A percentile compares a stretch with the other conserved stretches of the same genome.
These are phyloP conservation scores for Agrypnus murinus DNA, from an alignment of 2,888 invertebrate genomes.

Conservation along the genomic window DNA sequence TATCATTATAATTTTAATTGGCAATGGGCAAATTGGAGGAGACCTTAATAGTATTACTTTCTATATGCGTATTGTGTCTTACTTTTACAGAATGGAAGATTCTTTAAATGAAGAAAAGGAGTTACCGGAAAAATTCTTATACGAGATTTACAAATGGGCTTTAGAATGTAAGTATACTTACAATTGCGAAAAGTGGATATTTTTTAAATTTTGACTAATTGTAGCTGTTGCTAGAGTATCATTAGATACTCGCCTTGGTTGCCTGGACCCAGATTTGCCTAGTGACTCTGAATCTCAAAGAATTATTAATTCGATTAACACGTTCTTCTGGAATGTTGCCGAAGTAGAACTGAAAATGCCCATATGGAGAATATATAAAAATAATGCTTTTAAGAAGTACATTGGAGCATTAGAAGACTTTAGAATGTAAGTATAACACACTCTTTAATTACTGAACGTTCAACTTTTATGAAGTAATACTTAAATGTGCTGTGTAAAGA, in stretches of 20 bases:
- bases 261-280: slow-evolving; percentile 74
- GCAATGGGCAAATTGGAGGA: no score
- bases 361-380: slow-evolving; percentile 83
- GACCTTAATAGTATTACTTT: neutral
- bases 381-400: slow-evolving; percentile 81
- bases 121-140: slow-evolving; percentile 80
- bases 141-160: slow-evolving; percentile 87
- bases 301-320: slow-evolving; percentile 86
- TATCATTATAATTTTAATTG: neutral
- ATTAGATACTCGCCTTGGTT: slow-evolving; percentile 86
- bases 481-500: no score
- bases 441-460: no score
- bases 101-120: slow-evolving; percentile 76
- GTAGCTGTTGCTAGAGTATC: slow-evolving; percentile 88
- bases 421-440: slow-evolving; percentile 75
- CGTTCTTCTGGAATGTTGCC: slow-evolving; percentile 85
- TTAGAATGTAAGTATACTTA: slow-evolving; percentile 82
- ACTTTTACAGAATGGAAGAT: slow-evolving; percentile 80
- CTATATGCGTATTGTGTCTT: no score
- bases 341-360: slow-evolving; percentile 84
- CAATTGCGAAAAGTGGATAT: neutral
- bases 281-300: slow-evolving; percentile 79
- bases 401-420: slow-evolving; percentile 83
- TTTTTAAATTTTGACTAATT: neutral
- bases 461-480: no score